phyloP scores from a whole-genome alignment of 1,140 invertebrate genomes.

The Drosophila funebris region DNA sequence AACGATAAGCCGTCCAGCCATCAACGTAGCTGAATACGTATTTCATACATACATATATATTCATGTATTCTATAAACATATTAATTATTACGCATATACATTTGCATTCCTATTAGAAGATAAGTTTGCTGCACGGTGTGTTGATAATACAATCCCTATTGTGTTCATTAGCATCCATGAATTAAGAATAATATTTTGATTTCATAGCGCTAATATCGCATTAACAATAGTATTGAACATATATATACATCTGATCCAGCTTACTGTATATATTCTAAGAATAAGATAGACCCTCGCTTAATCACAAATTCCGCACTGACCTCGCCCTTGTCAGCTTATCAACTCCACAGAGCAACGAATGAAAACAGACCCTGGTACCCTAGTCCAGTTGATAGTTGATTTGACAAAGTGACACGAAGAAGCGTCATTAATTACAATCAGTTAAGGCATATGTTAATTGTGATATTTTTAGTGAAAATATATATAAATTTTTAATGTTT shows the following conservation, averaged over 20 bases:
- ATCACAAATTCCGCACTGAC: slow-evolving; percentile 2
- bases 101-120: background rate
- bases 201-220: background rate
- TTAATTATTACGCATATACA: background rate
- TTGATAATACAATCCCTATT: background rate
- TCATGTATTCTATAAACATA: background rate
- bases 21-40: background rate
- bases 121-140: background rate
- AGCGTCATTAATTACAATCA: background rate
- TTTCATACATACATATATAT: background rate
- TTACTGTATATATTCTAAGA: background rate
- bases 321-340: slow-evolving; percentile 13
- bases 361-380: background rate
- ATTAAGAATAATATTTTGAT: background rate
- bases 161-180: background rate
- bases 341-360: background rate
- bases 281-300: background rate
- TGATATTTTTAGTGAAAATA: too few relatives aligned
- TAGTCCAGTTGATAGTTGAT: background rate
- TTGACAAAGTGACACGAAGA: background rate
- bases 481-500: too few relatives aligned
- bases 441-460: too few relatives aligned
- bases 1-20: slow-evolving; percentile 45
- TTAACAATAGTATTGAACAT: background rate
- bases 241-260: background rate